Base-by-base conservation (phyloP, 2,888 invertebrate genomes). In the Hydrotaea diabolus region DNA sequence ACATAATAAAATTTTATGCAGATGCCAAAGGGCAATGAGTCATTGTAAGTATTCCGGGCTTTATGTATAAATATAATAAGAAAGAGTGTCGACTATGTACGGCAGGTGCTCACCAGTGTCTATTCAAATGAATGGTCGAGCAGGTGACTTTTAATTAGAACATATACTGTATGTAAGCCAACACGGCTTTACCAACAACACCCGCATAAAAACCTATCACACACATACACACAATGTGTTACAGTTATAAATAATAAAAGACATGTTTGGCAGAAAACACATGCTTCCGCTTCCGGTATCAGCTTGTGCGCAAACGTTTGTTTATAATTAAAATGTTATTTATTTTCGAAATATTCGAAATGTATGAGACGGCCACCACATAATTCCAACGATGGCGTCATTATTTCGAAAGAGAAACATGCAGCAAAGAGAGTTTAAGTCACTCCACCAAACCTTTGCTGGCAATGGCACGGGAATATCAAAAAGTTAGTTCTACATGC, bases 381-480 rank as follows among this genome's bases (percentile, higher is more conserved):
- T 64, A 55, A 11, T 13, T 21, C 62, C 71, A 75, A 85, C 64
- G 2, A 84, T 87, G 84, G 77, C 86, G 83, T 86, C 86, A 86
- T 82, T 62, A 71, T 66, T 82, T 83, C 73, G 73, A 85, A 84
- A 75, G 62, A 78, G 78, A 75, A 69, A 21, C 23, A 15, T 39
- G 13, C 31, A 39, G 13, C 9, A 9, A 39, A 39, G 9, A 8
- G 39, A 39, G 31, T 31, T 31, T 31, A 2, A 2, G n/a, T n/a
- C n/a, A n/a, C n/a, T 36, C 36, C 36, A 36, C 8, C 8, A 8
- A 36, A 8, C 3, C 8, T 5, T 36, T 3, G 39, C 9, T 39
- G 39, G 39, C 3, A 39, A 39, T 13, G 13, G 39, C 11, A 39
- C 9, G 3, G 39, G 39, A 39, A 39, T 39, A 11, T 39, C 39